Conservation (phyloP, 2,797 vertebrate species). For the Pristis pectinata region DNA sequence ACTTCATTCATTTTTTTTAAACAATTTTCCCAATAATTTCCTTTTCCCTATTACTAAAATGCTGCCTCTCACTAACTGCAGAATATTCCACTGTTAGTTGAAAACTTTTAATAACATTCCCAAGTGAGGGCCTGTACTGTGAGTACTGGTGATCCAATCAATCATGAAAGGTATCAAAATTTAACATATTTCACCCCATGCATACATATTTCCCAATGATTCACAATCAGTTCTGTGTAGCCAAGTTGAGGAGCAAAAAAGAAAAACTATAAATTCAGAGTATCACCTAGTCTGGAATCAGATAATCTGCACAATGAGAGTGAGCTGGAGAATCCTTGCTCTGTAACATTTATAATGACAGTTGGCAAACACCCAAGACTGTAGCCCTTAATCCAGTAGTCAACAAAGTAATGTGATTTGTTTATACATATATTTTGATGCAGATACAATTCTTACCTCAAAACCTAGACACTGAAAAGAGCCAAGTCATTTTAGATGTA, state of each 20-base stretch:
- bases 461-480: background rate
- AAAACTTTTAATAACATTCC: background rate
- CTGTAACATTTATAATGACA: background rate
- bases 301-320: background rate
- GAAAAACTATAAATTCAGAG: background rate
- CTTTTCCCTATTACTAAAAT: background rate
- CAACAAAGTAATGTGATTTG: background rate
- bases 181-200: background rate
- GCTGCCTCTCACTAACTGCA: background rate
- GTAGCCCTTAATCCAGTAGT: background rate
- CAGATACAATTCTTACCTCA: too few relatives aligned
- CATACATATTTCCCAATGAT: background rate
- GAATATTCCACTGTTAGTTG: background rate
- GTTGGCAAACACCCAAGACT: background rate
- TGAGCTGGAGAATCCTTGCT: background rate
- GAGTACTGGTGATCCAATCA: background rate
- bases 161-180: background rate
- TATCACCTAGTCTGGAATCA: background rate
- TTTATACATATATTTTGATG: too few relatives aligned
- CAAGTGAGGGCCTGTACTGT: too few relatives aligned
- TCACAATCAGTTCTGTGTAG: too few relatives aligned
- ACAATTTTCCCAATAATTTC: background rate
- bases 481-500: background rate
- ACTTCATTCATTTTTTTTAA: background rate
- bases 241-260: background rate